Percentiles rank a stretch among this genome's conserved stretches.
These are phyloP conservation scores for Dusona sp. DNA, from an alignment of 2,888 invertebrate species.

Conservation along the genomic window DNA sequence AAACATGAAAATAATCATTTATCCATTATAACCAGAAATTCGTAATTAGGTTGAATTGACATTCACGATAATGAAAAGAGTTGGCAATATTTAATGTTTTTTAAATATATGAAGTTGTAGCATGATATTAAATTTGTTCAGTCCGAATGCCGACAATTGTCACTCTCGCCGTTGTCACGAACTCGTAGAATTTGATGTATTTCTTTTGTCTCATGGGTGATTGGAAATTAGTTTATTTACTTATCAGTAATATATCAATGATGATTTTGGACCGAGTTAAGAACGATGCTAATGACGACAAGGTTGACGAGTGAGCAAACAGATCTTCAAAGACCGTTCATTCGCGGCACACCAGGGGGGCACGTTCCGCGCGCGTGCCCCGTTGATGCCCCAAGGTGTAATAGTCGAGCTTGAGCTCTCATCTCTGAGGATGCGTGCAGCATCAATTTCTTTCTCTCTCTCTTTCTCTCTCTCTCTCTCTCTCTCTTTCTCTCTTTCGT, in stretches of 20 bases:
- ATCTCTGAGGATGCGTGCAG: conserved; percentile 57
- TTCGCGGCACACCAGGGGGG: conserved; percentile 45
- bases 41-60: no score
- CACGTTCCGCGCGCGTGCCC: conserved; percentile 68
- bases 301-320: conserved; percentile 41
- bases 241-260: not conserved
- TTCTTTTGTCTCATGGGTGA: not conserved
- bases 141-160: no score
- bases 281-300: conserved; percentile 44
- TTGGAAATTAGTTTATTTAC: not conserved
- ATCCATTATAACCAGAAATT: no score
- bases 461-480: conserved; percentile 41
- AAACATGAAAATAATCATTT: no score
- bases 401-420: conserved; percentile 62
- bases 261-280: not conserved
- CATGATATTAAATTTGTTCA: no score
- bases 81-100: not conserved
- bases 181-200: not conserved
- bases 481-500: conserved; percentile 18
- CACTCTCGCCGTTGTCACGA: not conserved
- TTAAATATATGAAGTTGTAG: no score
- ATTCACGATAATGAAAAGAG: not conserved
- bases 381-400: conserved; percentile 63
- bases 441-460: conserved; percentile 11
- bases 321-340: conserved; percentile 52